Evolutionary conservation across 2,888 invertebrate genomes (phyloP), one percentile per base, ranked within the genome.

Genomic region (Monochamus alternatus): DNA sequence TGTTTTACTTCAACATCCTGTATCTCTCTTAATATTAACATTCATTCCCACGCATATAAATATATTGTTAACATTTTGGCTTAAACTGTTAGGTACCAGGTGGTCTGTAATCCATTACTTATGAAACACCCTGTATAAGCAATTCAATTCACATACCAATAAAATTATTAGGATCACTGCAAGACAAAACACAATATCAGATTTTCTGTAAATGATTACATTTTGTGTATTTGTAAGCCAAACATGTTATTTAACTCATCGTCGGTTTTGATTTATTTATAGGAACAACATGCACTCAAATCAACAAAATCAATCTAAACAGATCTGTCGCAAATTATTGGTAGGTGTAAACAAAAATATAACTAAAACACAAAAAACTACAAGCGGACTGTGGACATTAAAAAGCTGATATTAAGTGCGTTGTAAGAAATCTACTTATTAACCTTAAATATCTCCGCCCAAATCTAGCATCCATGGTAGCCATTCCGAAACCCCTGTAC

Each of bases 361-460:
- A 66, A 66, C n/a, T 32, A 55, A 3, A 32, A 51, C 66, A 32
- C 30, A 52, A n/a, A 55, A 22, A 4, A 55, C 55, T 55, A 55
- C 22, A 55, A 55, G 55, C 55, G 4, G 55, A 14, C 55, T 55
- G 68, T 68, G 68, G 68, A 12, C 7, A 8, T 59, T 59, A 68
- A 68, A 43, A 68, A 68, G 68, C 68, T 38, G 59, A 43, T 14
- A 58, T 43, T 51, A 68, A 43, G 68, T 68, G 68, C 68, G 9
- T 59, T 44, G 5, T 22, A 59, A 38, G 12, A 58, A 68, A 58
- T 58, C 43, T 52, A 59, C 10, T 64, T 71, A 65, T 73, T 81
- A 83, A 84, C 84, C 84, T 84, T 80, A 83, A 79, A 76, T 81
- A 81, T 81, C 81, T 79, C 75, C 83, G 76, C 64, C 78, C 81